Evolutionary conservation across 2,113 vertebrate species (phyloP), one percentile per base, ranked within the genome.

Genomic region (Gymnobelideus leadbeateri): DNA sequence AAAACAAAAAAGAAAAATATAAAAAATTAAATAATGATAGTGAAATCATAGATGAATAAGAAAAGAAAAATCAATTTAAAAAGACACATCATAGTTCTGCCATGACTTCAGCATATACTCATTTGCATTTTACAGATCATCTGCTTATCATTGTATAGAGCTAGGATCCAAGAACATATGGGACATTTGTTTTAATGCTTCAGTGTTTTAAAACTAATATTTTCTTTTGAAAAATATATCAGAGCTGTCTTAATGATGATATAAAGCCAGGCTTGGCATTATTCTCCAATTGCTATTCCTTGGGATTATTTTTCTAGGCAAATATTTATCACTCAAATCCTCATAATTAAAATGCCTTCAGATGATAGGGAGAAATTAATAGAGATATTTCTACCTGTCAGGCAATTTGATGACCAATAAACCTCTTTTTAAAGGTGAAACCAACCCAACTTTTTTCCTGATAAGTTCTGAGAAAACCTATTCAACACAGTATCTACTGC

Each of bases 261-360:
- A n/a, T 46, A 93, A 97, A 96, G 91, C 23, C 3, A 93, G 51
- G 52, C 24, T 77, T 89, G 90, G 8, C 61, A 94, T 91, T 94
- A 91, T 43, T 92, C 93, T 4, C 90, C 37, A 21, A 43, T 50
- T 68, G 11, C 68, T 68, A 55, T 0, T n/a, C 2, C 25, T 54
- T n/a, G 91, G 8, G 92, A 51, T 91, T 96, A 91, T 0, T 50
- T 46, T 93, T 95, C 28, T 93, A 51, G 46, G 7, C 50, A 95
- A 96, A 90, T 93, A 23, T 11, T 94, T 94, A 91, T 52, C 12
- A 94, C 37, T 49, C 16, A 95, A 2, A 24, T 16, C 19, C 61
- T 55, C 9, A 89, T 92, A 93, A 94, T 68, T 92, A 51, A 3
- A 95, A 92, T 89, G 50, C 7, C 14, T 93, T 92, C 51, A 91